Conservation (phyloP, 2,113 vertebrate genomes). For the Himantopus leucocephalus region DNA sequence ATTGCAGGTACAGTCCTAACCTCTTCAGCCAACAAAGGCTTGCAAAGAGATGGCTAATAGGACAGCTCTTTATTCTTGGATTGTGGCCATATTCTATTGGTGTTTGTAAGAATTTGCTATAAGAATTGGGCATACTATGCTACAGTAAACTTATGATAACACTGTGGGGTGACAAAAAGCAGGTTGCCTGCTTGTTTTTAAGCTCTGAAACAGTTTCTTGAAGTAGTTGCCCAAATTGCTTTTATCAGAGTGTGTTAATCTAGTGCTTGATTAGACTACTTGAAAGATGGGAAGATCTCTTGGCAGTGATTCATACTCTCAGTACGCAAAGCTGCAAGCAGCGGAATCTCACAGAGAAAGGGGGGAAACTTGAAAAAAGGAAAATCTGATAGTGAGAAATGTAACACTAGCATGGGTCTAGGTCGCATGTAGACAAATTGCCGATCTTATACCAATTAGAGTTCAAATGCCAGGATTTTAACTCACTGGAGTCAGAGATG, state of each 20-base stretch:
- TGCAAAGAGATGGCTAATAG: not conserved
- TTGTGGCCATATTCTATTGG: fast-evolving
- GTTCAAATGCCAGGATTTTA: not conserved
- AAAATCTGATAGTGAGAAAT: not conserved
- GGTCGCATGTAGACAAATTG: not conserved
- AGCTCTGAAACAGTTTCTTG: not conserved
- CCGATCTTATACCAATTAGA: not conserved
- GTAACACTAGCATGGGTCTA: not conserved
- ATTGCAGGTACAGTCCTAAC: not conserved
- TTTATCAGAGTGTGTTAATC: not conserved
- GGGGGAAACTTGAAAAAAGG: not conserved
- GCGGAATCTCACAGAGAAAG: not conserved
- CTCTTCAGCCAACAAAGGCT: not conserved
- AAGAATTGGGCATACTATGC: not conserved
- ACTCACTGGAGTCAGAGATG: not conserved
- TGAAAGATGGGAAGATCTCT: not conserved
- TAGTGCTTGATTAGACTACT: not conserved
- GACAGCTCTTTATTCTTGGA: not conserved
- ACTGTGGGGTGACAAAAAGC: not conserved
- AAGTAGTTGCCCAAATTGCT: not conserved
- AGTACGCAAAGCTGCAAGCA: not conserved
- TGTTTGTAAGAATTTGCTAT: not conserved
- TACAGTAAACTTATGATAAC: not conserved
- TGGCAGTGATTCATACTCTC: not conserved
- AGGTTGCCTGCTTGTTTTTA: not conserved